These are phyloP conservation scores for Ploceus nigricollis DNA, from an alignment of 2,113 vertebrate species.

Conservation along the genomic window DNA sequence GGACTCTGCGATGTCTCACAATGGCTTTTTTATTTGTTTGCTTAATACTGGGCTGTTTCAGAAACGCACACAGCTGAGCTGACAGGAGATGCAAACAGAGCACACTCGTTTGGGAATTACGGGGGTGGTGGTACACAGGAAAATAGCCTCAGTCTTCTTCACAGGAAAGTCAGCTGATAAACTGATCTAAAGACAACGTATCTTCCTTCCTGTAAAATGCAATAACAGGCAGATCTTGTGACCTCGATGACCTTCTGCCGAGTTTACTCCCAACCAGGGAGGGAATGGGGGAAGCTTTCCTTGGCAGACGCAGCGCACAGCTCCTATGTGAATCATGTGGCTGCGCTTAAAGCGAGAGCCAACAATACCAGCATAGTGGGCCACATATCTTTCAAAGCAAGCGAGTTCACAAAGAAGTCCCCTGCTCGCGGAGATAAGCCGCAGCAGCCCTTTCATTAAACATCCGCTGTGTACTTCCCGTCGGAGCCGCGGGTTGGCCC, in stretches of 20 bases:
- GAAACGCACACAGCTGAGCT: slow-evolving; percentile 53
- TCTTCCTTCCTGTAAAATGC: slow-evolving; percentile 76
- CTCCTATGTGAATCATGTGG: slow-evolving; percentile 40
- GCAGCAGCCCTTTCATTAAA: slow-evolving; percentile 54
- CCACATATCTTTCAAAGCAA: slow-evolving; percentile 33
- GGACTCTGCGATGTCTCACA: slow-evolving; percentile 53
- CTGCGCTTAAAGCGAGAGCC: slow-evolving; percentile 1
- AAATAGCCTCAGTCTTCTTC: slow-evolving; percentile 65
- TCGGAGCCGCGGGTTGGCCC: not conserved
- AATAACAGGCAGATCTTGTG: slow-evolving; percentile 63
- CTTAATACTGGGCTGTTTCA: slow-evolving; percentile 64
- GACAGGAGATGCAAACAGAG: slow-evolving; percentile 48
- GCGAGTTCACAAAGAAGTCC: slow-evolving; percentile 18
- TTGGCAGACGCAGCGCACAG: slow-evolving; percentile 2
- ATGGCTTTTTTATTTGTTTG: slow-evolving; percentile 74
- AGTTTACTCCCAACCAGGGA: not conserved
- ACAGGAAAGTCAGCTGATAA: slow-evolving; percentile 77
- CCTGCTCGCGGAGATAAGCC: slow-evolving; percentile 52
- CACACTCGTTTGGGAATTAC: slow-evolving; percentile 69
- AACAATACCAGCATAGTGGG: slow-evolving; percentile 43
- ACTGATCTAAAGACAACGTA: slow-evolving; percentile 70
- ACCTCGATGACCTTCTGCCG: slow-evolving; percentile 45
- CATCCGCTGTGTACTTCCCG: slow-evolving; percentile 54
- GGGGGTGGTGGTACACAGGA: slow-evolving; percentile 73
- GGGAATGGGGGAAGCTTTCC: not conserved